Percentiles rank a stretch among this genome's conserved stretches.
phyloP scores from a whole-genome alignment of 2,797 vertebrate species.

The Amphiprion clarkii region DNA sequence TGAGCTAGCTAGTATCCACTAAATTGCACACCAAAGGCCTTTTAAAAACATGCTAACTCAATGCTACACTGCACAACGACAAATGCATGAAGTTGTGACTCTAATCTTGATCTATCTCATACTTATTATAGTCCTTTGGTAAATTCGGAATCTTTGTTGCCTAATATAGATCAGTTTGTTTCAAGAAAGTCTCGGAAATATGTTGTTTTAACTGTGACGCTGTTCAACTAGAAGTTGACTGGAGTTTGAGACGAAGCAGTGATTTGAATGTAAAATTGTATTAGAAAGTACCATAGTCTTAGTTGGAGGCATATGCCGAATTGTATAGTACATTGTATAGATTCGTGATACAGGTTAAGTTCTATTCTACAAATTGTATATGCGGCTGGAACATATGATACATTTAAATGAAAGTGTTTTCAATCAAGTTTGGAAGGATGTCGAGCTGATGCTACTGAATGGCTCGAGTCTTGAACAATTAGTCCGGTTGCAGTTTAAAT shows the following conservation, averaged over 20 bases:
- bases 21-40: slow-evolving; percentile 21
- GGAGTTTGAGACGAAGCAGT: background rate
- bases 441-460: slow-evolving; percentile 19
- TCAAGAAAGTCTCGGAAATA: background rate
- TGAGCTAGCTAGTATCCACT: slow-evolving; percentile 46
- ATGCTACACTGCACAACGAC: background rate
- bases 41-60: slow-evolving; percentile 22
- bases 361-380: fast-evolving
- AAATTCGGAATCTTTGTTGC: background rate
- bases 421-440: slow-evolving; percentile 20
- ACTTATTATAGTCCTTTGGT: fast-evolving
- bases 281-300: fast-evolving
- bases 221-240: background rate
- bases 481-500: background rate
- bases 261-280: background rate
- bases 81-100: background rate
- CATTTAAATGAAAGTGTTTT: slow-evolving; percentile 10
- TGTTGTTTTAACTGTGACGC: background rate
- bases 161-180: background rate
- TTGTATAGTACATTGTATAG: background rate
- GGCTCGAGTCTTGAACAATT: slow-evolving; percentile 19
- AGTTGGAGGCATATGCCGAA: slow-evolving; percentile 32
- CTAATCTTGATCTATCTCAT: too few relatives aligned
- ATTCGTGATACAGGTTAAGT: fast-evolving
- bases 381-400: fast-evolving